A percentile compares a stretch with the other conserved stretches of the same genome.
Conservation (phyloP, 2,113 vertebrate genomes). For the Oncorhynchus masou region DNA sequence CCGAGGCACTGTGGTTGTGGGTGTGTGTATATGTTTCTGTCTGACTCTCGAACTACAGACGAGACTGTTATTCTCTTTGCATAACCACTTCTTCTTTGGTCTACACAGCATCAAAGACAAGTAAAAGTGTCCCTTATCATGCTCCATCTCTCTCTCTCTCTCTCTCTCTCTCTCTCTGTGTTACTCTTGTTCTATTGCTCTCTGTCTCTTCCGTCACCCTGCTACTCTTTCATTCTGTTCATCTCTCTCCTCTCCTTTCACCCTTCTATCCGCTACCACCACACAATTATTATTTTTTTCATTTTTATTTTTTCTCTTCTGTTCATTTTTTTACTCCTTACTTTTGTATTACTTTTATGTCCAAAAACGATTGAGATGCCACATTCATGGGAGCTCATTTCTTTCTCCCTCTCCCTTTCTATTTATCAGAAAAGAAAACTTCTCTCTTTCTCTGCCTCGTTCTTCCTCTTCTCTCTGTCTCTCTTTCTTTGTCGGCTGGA, state of each 20-base stretch:
- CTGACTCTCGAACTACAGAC: neutral
- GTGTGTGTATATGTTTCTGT: neutral
- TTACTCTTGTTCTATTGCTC: conserved; percentile 9
- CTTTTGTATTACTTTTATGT: conserved; percentile 34
- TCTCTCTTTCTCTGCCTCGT: conserved; percentile 11
- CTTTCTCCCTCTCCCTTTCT: neutral
- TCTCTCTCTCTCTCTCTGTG: neutral
- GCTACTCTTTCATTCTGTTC: too few relatives aligned
- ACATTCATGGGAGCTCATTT: conserved; percentile 13
- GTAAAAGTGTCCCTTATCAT: conserved; percentile 8
- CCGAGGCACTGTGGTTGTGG: neutral
- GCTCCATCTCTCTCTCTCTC: conserved; percentile 5
- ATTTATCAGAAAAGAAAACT: neutral
- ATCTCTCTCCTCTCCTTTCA: neutral
- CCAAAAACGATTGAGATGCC: conserved; percentile 9
- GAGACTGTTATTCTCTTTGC: neutral
- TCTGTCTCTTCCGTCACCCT: neutral
- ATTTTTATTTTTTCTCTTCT: neutral
- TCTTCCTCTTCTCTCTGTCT: conserved; percentile 10
- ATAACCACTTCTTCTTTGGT: conserved; percentile 9
- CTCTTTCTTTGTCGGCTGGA: neutral
- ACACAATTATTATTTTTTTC: neutral
- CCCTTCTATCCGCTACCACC: conserved; percentile 1
- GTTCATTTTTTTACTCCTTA: too few relatives aligned
- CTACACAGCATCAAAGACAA: conserved; percentile 12